Conservation (phyloP, 2,797 vertebrate species). For the Platalea minor region DNA sequence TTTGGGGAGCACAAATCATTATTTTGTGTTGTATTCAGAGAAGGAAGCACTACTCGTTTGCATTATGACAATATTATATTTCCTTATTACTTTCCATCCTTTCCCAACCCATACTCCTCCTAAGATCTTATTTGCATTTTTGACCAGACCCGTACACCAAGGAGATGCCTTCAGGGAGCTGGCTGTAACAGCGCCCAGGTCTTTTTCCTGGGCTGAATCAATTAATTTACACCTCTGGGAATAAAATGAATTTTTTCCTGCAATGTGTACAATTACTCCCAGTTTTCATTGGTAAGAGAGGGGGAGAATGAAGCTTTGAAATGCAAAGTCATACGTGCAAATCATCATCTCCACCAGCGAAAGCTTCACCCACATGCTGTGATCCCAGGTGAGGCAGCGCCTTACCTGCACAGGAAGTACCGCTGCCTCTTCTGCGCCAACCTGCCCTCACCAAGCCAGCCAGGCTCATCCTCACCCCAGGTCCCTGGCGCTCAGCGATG, state of each 20-base stretch:
- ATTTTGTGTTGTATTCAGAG: background rate
- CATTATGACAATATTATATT: background rate
- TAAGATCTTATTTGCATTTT: constrained; percentile 50
- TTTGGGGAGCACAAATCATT: background rate
- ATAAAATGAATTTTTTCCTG: constrained; percentile 12
- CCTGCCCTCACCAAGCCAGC: background rate
- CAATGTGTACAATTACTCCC: background rate
- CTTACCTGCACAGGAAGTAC: constrained; percentile 5
- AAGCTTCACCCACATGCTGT: accelerated
- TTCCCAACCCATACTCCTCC: background rate
- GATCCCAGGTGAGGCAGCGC: background rate
- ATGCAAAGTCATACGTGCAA: constrained; percentile 24
- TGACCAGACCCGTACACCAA: background rate
- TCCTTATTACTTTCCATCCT: background rate
- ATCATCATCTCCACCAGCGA: background rate
- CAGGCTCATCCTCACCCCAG: background rate
- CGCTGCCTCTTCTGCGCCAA: background rate
- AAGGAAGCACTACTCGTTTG: background rate
- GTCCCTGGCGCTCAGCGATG: background rate
- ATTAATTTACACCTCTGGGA: constrained; percentile 41
- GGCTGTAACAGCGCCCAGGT: background rate
- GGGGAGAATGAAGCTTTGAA: constrained; percentile 6
- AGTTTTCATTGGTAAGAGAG: background rate
- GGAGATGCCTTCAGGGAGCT: background rate
- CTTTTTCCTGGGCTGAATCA: constrained; percentile 34